A percentile compares a stretch with the other conserved stretches of the same genome.
These are phyloP conservation scores for Tenthredo livida DNA, from an alignment of 2,888 invertebrate species.

Conservation along the genomic window DNA sequence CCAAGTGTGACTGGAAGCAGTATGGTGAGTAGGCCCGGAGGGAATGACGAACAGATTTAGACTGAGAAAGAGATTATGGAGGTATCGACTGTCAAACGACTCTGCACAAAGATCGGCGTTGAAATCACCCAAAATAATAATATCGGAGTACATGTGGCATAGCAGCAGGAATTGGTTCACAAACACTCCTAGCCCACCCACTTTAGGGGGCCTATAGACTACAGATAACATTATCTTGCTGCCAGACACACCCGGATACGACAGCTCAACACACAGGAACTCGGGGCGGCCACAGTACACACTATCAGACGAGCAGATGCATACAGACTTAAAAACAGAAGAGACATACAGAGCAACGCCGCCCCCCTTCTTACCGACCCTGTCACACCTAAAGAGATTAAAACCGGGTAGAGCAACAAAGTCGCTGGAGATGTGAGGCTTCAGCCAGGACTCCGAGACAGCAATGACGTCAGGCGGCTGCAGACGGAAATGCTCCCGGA, in stretches of 20 bases:
- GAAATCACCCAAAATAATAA: slow-evolving; percentile 54
- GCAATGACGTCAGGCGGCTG: no score
- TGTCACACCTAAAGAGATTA: no score
- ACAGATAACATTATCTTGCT: background rate
- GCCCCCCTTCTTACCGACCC: no score
- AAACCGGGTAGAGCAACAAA: no score
- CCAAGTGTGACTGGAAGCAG: slow-evolving; percentile 39
- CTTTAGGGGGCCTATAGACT: slow-evolving; percentile 51
- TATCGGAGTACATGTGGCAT: slow-evolving; percentile 41
- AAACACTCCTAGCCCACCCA: slow-evolving; percentile 41
- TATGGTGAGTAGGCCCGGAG: slow-evolving; percentile 46
- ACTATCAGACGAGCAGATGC: background rate
- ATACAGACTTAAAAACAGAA: background rate
- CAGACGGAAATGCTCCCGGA: no score
- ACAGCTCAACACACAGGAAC: slow-evolving; percentile 33
- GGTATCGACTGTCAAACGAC: background rate
- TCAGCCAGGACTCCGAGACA: no score
- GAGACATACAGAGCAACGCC: background rate
- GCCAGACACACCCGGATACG: background rate
- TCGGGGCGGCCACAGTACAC: slow-evolving; percentile 44
- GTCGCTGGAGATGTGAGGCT: no score
- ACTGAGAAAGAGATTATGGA: slow-evolving; percentile 33
- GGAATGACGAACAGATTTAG: slow-evolving; percentile 42
- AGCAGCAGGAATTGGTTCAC: background rate
- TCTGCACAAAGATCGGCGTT: slow-evolving; percentile 42